These are phyloP conservation scores for Platycercus adscitus DNA, from an alignment of 2,113 vertebrate species.

Conservation along the genomic window DNA sequence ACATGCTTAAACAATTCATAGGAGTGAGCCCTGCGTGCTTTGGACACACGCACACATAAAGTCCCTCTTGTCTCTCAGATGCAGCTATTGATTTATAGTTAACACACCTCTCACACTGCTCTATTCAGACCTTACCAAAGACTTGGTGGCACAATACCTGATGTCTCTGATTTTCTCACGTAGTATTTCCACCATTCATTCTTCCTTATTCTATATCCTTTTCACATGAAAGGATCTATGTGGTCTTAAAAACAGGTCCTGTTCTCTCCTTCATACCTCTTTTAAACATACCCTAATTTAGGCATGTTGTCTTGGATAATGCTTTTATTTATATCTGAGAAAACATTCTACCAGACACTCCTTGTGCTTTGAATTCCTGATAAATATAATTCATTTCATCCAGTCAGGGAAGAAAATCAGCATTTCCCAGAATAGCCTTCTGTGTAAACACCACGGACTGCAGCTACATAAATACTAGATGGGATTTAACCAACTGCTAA, in stretches of 20 bases:
- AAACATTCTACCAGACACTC: constrained; percentile 39
- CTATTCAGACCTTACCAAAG: not conserved
- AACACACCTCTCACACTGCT: not conserved
- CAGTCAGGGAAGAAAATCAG: not conserved
- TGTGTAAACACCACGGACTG: constrained; percentile 26
- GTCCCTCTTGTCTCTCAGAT: not conserved
- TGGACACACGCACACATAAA: not conserved
- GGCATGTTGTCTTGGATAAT: constrained; percentile 33
- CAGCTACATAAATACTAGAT: constrained; percentile 42
- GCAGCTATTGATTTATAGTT: not conserved
- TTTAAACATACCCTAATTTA: constrained; percentile 50
- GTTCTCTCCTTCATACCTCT: not conserved
- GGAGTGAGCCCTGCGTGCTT: not conserved
- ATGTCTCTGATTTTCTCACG: not conserved
- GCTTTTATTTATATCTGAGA: constrained; percentile 46
- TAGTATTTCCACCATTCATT: not conserved
- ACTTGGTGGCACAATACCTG: not conserved
- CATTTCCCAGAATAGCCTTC: constrained; percentile 44
- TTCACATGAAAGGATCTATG: not conserved
- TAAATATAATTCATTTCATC: constrained; percentile 48
- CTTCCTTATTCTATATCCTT: not conserved
- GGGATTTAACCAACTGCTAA: constrained; percentile 6
- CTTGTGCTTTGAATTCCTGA: constrained; percentile 42
- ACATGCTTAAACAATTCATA: not conserved
- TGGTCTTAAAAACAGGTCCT: not conserved